A percentile compares a stretch with the other conserved stretches of the same genome.
Evolutionary conservation across 2,888 invertebrate species (phyloP).

Genomic region (Lasioglossum pauxillum): DNA sequence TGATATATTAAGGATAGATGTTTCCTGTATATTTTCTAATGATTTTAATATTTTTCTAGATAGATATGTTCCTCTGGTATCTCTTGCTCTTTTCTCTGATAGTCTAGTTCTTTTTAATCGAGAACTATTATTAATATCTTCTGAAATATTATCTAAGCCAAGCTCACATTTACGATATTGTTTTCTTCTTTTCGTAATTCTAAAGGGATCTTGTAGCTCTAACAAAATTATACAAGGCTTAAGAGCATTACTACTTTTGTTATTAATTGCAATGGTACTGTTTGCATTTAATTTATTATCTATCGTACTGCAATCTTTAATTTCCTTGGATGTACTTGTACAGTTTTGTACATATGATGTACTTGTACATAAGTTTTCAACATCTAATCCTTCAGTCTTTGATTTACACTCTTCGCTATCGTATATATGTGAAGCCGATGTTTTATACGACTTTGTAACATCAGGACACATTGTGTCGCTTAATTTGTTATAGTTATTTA

Average conservation of each 20-base stretch:
- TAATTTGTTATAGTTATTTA: not conserved
- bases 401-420: not conserved
- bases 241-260: not conserved
- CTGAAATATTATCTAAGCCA: slow-evolving; percentile 49
- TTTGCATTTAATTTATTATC: not conserved
- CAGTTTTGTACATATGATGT: not conserved
- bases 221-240: slow-evolving; percentile 62
- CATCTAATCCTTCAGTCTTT: not conserved
- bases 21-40: slow-evolving; percentile 7
- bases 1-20: not conserved
- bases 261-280: not conserved
- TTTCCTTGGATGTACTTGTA: not conserved
- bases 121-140: slow-evolving; percentile 27
- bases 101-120: not conserved
- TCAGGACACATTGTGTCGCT: not conserved
- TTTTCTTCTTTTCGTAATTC: slow-evolving; percentile 68
- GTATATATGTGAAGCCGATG: not conserved
- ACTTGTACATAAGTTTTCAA: not conserved
- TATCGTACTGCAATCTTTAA: not conserved
- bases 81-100: not conserved
- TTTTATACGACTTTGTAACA: not conserved
- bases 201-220: slow-evolving; percentile 70
- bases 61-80: slow-evolving; percentile 12
- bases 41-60: not conserved
- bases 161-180: slow-evolving; percentile 62